A percentile compares a stretch with the other conserved stretches of the same genome.
phyloP scores from a whole-genome alignment of 2,888 invertebrate species.

The Nomada goodeniana region DNA sequence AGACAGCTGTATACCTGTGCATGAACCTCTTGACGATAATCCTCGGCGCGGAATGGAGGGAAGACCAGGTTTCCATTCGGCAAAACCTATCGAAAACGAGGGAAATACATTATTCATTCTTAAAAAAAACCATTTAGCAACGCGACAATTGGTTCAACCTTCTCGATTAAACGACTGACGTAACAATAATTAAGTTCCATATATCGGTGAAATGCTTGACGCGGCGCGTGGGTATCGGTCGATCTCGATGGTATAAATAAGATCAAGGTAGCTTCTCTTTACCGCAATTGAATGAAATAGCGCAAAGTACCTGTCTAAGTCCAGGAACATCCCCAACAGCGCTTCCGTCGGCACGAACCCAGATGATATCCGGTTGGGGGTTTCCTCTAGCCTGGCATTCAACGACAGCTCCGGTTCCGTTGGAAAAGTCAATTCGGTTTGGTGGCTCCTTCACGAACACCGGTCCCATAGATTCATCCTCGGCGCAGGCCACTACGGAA shows the following conservation, averaged over 20 bases:
- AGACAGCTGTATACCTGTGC: conserved; percentile 97
- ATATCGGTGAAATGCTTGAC: conserved; percentile 23
- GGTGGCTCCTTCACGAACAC: conserved; percentile 96
- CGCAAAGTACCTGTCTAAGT: conserved; percentile 89
- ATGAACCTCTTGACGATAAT: conserved; percentile 97
- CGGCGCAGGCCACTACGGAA: conserved; percentile 83
- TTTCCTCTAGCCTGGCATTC: conserved; percentile 96
- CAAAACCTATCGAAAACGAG: conserved; percentile 86
- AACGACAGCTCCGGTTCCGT: conserved; percentile 96
- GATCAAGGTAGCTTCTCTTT: neutral
- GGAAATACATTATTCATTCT: conserved; percentile 1
- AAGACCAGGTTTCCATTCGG: conserved; percentile 97
- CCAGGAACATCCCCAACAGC: conserved; percentile 96
- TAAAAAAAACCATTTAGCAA: conserved; percentile 3
- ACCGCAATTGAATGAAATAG: neutral
- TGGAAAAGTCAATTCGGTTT: conserved; percentile 96
- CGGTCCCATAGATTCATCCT: conserved; percentile 94
- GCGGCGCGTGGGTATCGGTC: conserved; percentile 36
- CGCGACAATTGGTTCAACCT: conserved; percentile 47
- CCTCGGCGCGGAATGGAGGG: conserved; percentile 97
- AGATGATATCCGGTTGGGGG: conserved; percentile 96
- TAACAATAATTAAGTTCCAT: conserved; percentile 25
- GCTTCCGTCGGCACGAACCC: conserved; percentile 96
- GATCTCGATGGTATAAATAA: neutral
- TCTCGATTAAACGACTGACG: conserved; percentile 38